These are phyloP conservation scores for Iphiclides podalirius DNA, from an alignment of 2,888 invertebrate genomes.

Conservation along the genomic window DNA sequence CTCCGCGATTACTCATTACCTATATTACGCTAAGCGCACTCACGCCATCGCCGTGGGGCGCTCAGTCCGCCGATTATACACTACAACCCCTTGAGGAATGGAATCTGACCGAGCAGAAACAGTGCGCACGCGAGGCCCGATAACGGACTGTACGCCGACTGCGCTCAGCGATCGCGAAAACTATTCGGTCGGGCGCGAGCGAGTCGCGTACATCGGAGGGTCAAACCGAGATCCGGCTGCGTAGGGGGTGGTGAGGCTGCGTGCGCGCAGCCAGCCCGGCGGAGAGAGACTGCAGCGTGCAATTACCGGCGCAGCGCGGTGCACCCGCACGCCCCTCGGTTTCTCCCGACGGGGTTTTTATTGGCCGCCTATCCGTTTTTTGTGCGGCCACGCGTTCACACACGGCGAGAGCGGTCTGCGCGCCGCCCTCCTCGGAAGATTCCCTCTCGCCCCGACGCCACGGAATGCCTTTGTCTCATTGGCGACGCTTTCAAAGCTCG, in stretches of 20 bases:
- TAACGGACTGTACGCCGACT: constrained; percentile 49
- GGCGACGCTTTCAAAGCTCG: constrained; percentile 44
- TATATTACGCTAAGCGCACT: constrained; percentile 38
- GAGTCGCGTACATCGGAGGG: constrained; percentile 46
- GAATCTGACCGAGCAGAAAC: constrained; percentile 41
- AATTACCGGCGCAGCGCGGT: constrained; percentile 54
- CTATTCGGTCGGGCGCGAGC: constrained; percentile 37
- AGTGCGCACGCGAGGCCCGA: constrained; percentile 53
- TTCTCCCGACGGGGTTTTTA: constrained; percentile 74
- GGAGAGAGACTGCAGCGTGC: constrained; percentile 68
- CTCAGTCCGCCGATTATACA: constrained; percentile 14
- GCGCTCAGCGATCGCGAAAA: constrained; percentile 43
- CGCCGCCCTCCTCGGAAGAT: constrained; percentile 65
- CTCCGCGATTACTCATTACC: constrained; percentile 15
- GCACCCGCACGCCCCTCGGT: constrained; percentile 70
- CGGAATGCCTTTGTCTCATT: constrained; percentile 67
- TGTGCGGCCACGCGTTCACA: constrained; percentile 64
- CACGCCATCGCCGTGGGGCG: constrained; percentile 57
- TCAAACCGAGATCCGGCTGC: constrained; percentile 33
- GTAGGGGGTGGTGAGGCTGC: constrained; percentile 55
- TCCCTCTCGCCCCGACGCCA: constrained; percentile 62
- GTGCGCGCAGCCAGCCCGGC: constrained; percentile 74
- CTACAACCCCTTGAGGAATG: constrained; percentile 25
- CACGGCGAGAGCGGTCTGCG: constrained; percentile 69
- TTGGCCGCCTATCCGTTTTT: constrained; percentile 76